These are phyloP conservation scores for Willisornis vidua DNA, from an alignment of 2,113 vertebrate species.

Conservation along the genomic window DNA sequence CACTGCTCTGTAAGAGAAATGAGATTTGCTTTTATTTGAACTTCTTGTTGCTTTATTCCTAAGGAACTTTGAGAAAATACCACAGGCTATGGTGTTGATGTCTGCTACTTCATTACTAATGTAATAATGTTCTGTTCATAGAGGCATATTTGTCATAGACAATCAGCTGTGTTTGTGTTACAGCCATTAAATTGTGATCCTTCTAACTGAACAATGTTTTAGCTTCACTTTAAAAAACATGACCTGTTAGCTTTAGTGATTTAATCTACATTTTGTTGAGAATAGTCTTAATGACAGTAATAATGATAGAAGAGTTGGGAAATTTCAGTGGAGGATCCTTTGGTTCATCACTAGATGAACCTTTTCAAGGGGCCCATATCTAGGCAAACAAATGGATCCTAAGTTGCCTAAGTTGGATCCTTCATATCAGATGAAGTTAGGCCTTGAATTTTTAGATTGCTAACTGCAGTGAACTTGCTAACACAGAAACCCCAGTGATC, in stretches of 20 bases:
- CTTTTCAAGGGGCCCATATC: neutral
- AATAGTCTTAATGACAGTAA: neutral
- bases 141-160: neutral
- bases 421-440: neutral
- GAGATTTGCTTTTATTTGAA: neutral
- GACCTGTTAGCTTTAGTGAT: neutral
- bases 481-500: neutral
- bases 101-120: neutral
- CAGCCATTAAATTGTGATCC: neutral
- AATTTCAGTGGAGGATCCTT: neutral
- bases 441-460: neutral
- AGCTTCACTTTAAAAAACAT: neutral
- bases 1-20: neutral
- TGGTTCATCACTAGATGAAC: neutral
- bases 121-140: slow-evolving; percentile 11
- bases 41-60: neutral
- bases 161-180: neutral
- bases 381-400: neutral
- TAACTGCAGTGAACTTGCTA: neutral
- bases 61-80: neutral
- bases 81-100: neutral
- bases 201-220: neutral
- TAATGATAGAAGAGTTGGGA: neutral
- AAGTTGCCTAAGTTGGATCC: neutral
- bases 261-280: neutral